These are phyloP conservation scores for Anodontia alba DNA, from an alignment of 2,888 invertebrate genomes.

Conservation along the genomic window DNA sequence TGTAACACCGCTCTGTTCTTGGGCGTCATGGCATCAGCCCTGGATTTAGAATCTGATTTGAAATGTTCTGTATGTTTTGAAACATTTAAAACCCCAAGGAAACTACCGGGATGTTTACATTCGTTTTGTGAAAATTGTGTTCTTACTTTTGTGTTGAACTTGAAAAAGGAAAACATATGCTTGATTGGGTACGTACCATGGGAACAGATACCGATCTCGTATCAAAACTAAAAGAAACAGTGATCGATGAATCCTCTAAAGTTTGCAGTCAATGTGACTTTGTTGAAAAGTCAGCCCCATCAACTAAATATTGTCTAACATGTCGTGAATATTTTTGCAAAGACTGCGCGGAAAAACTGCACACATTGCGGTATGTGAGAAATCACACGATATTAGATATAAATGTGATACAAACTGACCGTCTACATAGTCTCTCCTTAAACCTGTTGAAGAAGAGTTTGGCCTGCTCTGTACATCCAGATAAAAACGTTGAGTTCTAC, in stretches of 20 bases:
- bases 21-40: no score
- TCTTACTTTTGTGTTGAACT: not conserved
- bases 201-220: not conserved
- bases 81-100: not conserved
- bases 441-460: not conserved
- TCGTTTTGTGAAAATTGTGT: constrained; percentile 1
- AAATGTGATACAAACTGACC: not conserved
- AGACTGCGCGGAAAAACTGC: not conserved
- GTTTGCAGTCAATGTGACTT: not conserved
- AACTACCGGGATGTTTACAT: not conserved
- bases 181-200: not conserved
- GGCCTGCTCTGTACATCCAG: not conserved
- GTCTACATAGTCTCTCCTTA: not conserved
- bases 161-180: not conserved
- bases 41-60: not conserved
- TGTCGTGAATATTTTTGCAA: not conserved
- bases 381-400: not conserved
- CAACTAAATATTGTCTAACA: not conserved
- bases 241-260: not conserved
- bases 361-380: not conserved
- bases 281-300: not conserved
- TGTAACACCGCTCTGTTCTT: no score
- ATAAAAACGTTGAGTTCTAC: not conserved
- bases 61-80: not conserved
- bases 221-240: not conserved